phyloP scores from a whole-genome alignment of 2,113 vertebrate species.

The Channa maculata region DNA sequence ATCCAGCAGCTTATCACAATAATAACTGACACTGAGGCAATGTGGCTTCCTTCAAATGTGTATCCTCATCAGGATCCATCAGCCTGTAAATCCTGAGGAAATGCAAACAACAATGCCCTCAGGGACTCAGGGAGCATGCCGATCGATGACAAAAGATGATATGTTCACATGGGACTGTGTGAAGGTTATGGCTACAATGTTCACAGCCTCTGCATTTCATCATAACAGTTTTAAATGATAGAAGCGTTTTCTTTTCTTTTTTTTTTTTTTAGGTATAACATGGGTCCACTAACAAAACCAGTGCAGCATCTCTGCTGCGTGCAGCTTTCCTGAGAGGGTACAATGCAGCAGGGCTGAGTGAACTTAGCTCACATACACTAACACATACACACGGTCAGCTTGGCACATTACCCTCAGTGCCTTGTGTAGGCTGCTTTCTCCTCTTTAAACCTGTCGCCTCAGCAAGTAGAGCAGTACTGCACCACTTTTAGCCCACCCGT shows the following conservation, averaged over 20 bases:
- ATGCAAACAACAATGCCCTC: conserved; percentile 17
- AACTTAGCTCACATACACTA: conserved; percentile 14
- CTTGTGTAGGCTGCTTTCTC: conserved; percentile 36
- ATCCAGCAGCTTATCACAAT: conserved; percentile 12
- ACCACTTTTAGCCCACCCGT: conserved; percentile 20
- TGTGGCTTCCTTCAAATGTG: conserved; percentile 14
- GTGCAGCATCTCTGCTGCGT: conserved; percentile 33
- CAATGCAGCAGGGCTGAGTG: conserved; percentile 32
- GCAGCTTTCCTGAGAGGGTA: conserved; percentile 27
- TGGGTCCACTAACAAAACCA: conserved; percentile 11
- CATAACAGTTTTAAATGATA: too few relatives aligned
- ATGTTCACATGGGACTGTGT: conserved; percentile 30
- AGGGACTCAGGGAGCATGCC: conserved; percentile 21
- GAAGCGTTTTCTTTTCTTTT: too few relatives aligned
- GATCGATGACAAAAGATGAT: conserved; percentile 33
- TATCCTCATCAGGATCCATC: conserved; percentile 12
- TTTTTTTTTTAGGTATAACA: background rate
- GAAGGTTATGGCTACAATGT: conserved; percentile 37
- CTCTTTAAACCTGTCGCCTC: conserved; percentile 56
- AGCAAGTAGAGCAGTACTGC: conserved; percentile 51
- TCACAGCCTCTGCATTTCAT: conserved; percentile 25
- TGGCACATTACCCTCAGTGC: conserved; percentile 1
- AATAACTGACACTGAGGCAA: conserved; percentile 16
- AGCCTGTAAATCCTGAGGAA: conserved; percentile 33
- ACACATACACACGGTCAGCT: conserved; percentile 10